phyloP scores from a whole-genome alignment of 2,113 vertebrate genomes.

The Excalfactoria chinensis region DNA sequence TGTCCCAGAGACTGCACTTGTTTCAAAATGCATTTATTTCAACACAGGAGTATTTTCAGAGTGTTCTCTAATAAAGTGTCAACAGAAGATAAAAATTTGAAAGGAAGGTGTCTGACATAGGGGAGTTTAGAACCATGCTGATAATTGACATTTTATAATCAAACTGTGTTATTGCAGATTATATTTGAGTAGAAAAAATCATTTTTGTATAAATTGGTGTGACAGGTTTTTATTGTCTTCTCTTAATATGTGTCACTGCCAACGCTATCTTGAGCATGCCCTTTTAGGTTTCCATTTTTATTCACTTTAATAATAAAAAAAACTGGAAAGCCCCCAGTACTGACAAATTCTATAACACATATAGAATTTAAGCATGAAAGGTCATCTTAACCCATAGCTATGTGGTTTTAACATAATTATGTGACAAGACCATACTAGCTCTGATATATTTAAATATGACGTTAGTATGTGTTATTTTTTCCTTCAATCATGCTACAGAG shows the following conservation, averaged over 20 bases:
- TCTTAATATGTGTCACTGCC: slow-evolving; percentile 9
- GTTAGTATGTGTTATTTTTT: slow-evolving; percentile 29
- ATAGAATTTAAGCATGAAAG: slow-evolving; percentile 30
- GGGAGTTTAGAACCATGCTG: slow-evolving; percentile 1
- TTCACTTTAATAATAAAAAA: slow-evolving; percentile 38
- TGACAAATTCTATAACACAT: slow-evolving; percentile 44
- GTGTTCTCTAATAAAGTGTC: slow-evolving; percentile 35
- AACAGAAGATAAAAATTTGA: slow-evolving; percentile 30
- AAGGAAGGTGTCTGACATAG: slow-evolving; percentile 9
- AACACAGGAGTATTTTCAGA: background rate
- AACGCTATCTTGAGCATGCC: slow-evolving; percentile 38
- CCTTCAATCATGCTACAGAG: background rate
- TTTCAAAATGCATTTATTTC: background rate
- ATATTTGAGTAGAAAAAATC: background rate
- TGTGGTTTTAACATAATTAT: slow-evolving; percentile 12
- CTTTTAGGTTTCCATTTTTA: slow-evolving; percentile 58
- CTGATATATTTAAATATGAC: slow-evolving; percentile 43
- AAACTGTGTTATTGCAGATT: slow-evolving; percentile 14
- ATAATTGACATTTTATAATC: slow-evolving; percentile 54
- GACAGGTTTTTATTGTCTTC: slow-evolving; percentile 32
- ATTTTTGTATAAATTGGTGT: slow-evolving; percentile 6
- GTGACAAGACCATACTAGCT: background rate
- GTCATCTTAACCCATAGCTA: slow-evolving; percentile 29
- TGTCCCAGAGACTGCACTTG: background rate
- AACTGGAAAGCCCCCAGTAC: slow-evolving; percentile 47